Percentiles rank a stretch among this genome's conserved stretches.
phyloP scores from a whole-genome alignment of 2,888 invertebrate genomes.

The Craniophora ligustri region DNA sequence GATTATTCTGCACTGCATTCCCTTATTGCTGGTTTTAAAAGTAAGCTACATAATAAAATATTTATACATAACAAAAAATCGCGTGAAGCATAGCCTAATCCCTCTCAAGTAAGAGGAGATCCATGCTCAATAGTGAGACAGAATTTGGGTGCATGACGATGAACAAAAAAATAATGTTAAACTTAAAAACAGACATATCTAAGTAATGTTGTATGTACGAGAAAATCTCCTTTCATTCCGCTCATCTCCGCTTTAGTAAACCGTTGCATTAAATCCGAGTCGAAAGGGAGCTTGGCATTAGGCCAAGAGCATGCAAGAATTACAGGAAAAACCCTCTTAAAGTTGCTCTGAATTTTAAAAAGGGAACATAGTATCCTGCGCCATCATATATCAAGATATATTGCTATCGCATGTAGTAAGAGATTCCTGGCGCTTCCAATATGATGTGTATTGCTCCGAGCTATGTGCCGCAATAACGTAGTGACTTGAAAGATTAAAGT shows the following conservation, averaged over 20 bases:
- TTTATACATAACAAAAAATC: too few relatives aligned
- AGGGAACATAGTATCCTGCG: constrained; percentile 11
- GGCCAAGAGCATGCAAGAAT: constrained; percentile 30
- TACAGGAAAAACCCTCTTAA: constrained; percentile 27
- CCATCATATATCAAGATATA: constrained; percentile 5
- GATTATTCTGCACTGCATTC: too few relatives aligned
- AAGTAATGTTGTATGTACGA: constrained; percentile 17
- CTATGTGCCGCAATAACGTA: constrained; percentile 30
- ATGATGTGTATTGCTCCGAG: constrained; percentile 40
- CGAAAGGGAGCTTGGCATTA: constrained; percentile 27
- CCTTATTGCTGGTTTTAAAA: too few relatives aligned
- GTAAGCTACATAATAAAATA: too few relatives aligned
- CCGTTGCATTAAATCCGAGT: constrained; percentile 31
- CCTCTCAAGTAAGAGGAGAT: too few relatives aligned
- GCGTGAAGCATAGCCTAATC: too few relatives aligned
- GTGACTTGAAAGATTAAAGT: constrained; percentile 32
- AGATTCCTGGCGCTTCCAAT: constrained; percentile 43
- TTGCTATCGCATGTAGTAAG: constrained; percentile 23
- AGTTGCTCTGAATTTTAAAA: constrained; percentile 20
- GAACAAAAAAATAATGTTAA: neutral
- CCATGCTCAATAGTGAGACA: too few relatives aligned
- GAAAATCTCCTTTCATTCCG: constrained; percentile 32
- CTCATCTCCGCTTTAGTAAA: constrained; percentile 38
- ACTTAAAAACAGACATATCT: neutral
- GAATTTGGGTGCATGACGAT: too few relatives aligned